Conservation (phyloP, 1,140 invertebrate species). For the Lethrus apterus region DNA sequence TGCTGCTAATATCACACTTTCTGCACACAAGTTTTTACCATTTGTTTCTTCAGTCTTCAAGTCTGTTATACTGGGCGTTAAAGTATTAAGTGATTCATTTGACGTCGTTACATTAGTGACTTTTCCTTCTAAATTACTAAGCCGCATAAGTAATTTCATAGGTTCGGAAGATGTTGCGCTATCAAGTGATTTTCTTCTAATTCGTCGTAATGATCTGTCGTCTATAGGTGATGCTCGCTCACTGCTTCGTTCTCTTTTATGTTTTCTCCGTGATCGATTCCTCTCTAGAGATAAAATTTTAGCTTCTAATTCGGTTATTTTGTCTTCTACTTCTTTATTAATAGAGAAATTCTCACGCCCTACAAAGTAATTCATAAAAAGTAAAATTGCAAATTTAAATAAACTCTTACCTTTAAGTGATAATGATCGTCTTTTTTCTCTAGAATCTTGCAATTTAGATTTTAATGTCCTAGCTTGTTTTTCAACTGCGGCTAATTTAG, state of each 20-base stretch:
- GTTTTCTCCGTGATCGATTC: conserved; percentile 24
- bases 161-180: conserved; percentile 68
- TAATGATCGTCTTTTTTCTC: conserved; percentile 70
- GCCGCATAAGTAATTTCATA: conserved; percentile 66
- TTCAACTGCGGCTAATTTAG: conserved; percentile 72
- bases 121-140: conserved; percentile 67
- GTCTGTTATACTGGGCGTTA: conserved; percentile 40
- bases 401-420: conserved; percentile 62
- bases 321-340: conserved; percentile 75
- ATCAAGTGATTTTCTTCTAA: conserved; percentile 65
- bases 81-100: conserved; percentile 45
- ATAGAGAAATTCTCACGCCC: conserved; percentile 65
- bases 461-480: conserved; percentile 72
- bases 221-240: conserved; percentile 42
- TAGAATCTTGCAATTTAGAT: conserved; percentile 69
- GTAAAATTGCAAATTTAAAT: conserved; percentile 1
- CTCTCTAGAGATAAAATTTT: conserved; percentile 61
- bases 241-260: conserved; percentile 32
- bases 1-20: conserved; percentile 22
- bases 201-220: conserved; percentile 42
- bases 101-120: conserved; percentile 53
- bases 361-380: conserved; percentile 15
- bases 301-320: conserved; percentile 68
- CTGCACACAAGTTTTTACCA: conserved; percentile 10
- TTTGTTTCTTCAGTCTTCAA: conserved; percentile 22